Conservation (phyloP, 2,797 vertebrate genomes). For the Mus caroli region DNA sequence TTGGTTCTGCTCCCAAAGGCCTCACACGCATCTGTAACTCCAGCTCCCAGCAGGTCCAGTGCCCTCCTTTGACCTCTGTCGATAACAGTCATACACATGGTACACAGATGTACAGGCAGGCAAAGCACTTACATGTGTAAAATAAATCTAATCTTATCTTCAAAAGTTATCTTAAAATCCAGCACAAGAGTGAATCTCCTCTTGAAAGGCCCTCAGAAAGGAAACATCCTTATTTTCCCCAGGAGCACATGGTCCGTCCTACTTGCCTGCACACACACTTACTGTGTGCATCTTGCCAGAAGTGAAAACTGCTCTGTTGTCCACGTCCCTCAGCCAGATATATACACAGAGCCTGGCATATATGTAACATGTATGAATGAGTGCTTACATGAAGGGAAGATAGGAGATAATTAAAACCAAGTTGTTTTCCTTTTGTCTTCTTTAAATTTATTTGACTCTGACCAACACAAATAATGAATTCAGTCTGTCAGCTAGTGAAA, state of each 20-base stretch:
- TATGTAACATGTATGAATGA: not conserved
- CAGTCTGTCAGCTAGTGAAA: not conserved
- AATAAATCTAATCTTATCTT: not conserved
- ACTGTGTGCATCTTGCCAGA: not conserved
- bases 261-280: not conserved
- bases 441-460: constrained; percentile 57
- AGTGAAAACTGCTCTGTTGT: not conserved
- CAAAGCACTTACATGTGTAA: not conserved
- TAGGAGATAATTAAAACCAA: constrained; percentile 6
- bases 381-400: not conserved
- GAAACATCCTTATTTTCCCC: not conserved
- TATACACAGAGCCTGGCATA: not conserved
- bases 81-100: not conserved
- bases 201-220: not conserved
- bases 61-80: not conserved
- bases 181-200: not conserved
- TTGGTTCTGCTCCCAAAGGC: not conserved
- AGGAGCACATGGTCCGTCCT: not conserved
- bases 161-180: not conserved
- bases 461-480: not conserved
- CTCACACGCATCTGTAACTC: not conserved
- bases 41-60: not conserved
- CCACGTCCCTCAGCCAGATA: not conserved
- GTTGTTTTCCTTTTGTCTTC: constrained; percentile 4
- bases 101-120: not conserved